These are phyloP conservation scores for Oreochromis aureus DNA, from an alignment of 2,113 vertebrate species.

Conservation along the genomic window DNA sequence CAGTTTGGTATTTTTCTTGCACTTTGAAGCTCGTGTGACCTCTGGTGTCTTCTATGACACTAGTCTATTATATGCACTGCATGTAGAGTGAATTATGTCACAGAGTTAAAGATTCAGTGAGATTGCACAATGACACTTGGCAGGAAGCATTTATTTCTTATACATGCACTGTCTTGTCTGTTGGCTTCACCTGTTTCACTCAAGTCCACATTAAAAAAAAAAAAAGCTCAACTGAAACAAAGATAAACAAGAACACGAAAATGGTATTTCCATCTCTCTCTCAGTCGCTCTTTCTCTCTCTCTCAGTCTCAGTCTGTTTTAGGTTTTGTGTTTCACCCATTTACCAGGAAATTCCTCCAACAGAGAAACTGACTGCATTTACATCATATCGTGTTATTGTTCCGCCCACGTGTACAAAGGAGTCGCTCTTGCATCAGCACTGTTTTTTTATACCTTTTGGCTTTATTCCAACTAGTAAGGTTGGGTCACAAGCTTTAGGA, in stretches of 20 bases:
- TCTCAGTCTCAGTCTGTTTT: background rate
- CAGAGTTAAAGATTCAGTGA: background rate
- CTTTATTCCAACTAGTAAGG: background rate
- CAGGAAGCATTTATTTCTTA: background rate
- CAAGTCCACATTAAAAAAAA: background rate
- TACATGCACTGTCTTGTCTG: background rate
- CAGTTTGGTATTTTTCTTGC: background rate
- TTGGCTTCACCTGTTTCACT: background rate
- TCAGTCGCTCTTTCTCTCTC: background rate
- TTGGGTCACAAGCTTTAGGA: background rate
- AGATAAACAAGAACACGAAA: background rate
- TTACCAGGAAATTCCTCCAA: background rate
- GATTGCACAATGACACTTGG: background rate
- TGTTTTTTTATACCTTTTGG: background rate
- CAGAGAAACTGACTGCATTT: slow-evolving; percentile 26
- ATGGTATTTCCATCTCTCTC: background rate
- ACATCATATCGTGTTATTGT: slow-evolving; percentile 9
- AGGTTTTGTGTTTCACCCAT: background rate
- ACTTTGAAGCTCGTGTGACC: background rate
- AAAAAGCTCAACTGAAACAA: background rate
- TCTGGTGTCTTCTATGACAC: background rate
- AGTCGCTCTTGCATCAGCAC: background rate
- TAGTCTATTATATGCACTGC: background rate
- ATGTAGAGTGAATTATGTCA: background rate
- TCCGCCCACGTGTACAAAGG: background rate